Evolutionary conservation across 2,113 vertebrate genomes (phyloP).

Genomic region (Phodopus roborovskii): DNA sequence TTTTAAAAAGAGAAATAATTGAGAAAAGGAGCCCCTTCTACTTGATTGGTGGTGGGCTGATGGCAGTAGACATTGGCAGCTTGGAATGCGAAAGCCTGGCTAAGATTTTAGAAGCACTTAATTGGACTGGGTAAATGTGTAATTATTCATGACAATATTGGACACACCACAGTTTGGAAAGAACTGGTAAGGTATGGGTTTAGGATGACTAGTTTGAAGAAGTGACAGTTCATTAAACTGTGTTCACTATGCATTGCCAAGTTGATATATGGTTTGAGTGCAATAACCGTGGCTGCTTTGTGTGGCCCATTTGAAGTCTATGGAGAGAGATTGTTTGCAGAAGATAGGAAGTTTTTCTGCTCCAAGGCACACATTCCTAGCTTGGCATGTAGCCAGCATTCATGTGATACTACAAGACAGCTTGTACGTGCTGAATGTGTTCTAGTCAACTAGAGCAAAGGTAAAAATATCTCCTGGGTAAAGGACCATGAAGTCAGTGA

Average conservation of each 20-base stretch:
- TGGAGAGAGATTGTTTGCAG: constrained; percentile 41
- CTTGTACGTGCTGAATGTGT: constrained; percentile 12
- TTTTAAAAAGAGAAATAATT: not conserved
- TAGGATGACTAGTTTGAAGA: constrained; percentile 25
- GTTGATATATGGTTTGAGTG: constrained; percentile 23
- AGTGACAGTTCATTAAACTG: constrained; percentile 18
- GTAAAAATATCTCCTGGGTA: constrained; percentile 45
- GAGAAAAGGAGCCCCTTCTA: not conserved
- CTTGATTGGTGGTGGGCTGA: constrained; percentile 20
- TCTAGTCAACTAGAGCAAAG: constrained; percentile 35
- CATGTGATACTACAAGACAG: not conserved
- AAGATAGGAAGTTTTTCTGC: constrained; percentile 44
- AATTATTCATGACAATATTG: not conserved
- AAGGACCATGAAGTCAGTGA: constrained; percentile 5
- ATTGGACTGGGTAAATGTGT: not conserved
- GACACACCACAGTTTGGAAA: not conserved
- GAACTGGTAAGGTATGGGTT: not conserved
- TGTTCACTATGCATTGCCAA: not conserved
- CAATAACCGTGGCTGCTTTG: constrained; percentile 17
- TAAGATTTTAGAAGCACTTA: not conserved
- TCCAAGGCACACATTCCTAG: constrained; percentile 31
- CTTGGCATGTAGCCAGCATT: constrained; percentile 45
- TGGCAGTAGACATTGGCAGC: not conserved
- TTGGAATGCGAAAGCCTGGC: not conserved
- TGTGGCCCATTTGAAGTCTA: not conserved